Percentiles rank a stretch among this genome's conserved stretches.
Conservation (phyloP, 2,888 invertebrate genomes). For the Diplolepis rosae region DNA sequence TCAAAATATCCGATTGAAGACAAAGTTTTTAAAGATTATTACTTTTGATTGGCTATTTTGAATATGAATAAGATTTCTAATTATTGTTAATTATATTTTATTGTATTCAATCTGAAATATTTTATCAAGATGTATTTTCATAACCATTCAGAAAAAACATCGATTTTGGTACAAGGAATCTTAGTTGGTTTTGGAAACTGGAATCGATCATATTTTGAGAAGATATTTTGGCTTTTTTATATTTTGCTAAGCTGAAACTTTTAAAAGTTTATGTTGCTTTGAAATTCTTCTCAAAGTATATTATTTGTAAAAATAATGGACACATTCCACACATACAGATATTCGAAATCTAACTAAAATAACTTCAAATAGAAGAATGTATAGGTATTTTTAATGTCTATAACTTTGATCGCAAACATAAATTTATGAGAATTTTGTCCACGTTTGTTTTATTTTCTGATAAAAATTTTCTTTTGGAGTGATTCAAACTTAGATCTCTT, state of each 20-base stretch:
- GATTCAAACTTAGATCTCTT: neutral
- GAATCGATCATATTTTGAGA: neutral
- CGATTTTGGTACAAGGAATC: slow-evolving; percentile 2
- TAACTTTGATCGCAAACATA: neutral
- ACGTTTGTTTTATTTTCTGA: no score
- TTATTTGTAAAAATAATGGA: neutral
- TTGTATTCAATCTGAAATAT: neutral
- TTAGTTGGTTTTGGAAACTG: neutral
- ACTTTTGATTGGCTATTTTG: neutral
- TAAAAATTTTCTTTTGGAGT: no score
- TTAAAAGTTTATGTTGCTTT: slow-evolving; percentile 26
- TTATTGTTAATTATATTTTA: neutral
- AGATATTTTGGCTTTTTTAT: neutral
- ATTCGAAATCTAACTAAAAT: neutral
- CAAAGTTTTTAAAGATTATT: no score
- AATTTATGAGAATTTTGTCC: no score
- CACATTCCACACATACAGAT: slow-evolving; percentile 10
- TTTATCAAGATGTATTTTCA: neutral
- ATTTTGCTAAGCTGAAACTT: slow-evolving; percentile 22
- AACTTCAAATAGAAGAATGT: neutral
- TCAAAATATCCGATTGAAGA: neutral
- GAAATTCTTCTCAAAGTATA: neutral
- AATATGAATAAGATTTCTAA: neutral
- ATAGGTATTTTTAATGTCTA: neutral
- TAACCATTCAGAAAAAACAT: slow-evolving; percentile 21